phyloP scores from a whole-genome alignment of 2,113 vertebrate species.

The Arenaria interpres region DNA sequence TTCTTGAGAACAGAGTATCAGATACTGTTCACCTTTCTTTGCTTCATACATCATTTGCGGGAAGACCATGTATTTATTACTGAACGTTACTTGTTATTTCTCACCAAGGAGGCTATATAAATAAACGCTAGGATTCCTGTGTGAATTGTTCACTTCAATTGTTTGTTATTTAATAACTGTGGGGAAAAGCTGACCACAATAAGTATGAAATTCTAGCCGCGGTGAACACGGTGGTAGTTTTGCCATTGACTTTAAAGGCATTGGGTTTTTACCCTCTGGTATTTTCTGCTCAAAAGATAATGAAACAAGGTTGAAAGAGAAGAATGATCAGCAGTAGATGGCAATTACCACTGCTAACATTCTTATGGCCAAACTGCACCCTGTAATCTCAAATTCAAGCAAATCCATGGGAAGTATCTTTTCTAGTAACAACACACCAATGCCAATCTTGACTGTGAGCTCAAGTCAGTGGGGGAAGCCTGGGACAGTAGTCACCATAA shows the following conservation, averaged over 20 bases:
- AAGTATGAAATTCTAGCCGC: not conserved
- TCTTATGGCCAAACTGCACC: not conserved
- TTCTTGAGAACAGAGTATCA: not conserved
- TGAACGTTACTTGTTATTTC: not conserved
- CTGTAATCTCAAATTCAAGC: not conserved
- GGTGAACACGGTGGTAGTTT: not conserved
- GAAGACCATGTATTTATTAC: not conserved
- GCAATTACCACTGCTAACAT: not conserved
- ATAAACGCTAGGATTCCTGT: not conserved
- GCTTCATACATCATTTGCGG: not conserved
- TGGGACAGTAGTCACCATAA: not conserved
- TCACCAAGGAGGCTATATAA: conserved; percentile 45
- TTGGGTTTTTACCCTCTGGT: not conserved
- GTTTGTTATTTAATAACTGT: conserved; percentile 40
- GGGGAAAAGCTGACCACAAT: not conserved
- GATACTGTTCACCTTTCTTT: not conserved
- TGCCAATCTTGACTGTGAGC: not conserved
- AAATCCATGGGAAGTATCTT: not conserved
- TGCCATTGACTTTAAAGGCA: not conserved
- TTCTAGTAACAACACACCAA: not conserved
- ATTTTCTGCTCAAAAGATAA: conserved; percentile 7
- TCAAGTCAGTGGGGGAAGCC: not conserved
- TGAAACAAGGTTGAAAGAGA: not conserved
- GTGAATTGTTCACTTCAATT: conserved; percentile 15
- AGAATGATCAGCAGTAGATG: not conserved